Evolutionary conservation across 2,113 vertebrate genomes (phyloP).

Genomic region (Scomber japonicus): DNA sequence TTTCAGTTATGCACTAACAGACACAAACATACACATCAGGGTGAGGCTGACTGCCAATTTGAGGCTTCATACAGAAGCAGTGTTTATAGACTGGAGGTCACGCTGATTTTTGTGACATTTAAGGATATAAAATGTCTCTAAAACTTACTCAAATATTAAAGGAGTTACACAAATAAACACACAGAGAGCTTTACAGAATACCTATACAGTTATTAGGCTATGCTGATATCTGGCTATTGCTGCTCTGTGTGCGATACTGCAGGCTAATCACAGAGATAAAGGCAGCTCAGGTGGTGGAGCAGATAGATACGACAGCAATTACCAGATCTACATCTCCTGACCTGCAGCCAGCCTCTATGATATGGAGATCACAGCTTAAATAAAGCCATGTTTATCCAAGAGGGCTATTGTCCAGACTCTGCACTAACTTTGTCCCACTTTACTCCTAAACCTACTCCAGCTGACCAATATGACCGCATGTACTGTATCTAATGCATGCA

Average conservation of each 20-base stretch:
- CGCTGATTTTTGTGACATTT: not conserved
- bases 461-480: slow-evolving; percentile 32
- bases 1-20: not conserved
- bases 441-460: slow-evolving; percentile 35
- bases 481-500: not conserved
- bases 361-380: slow-evolving; percentile 44
- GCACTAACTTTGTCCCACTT: slow-evolving; percentile 36
- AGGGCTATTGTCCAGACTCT: slow-evolving; percentile 46
- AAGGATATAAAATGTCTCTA: not conserved
- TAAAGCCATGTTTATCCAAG: slow-evolving; percentile 38
- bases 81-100: not conserved
- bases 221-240: slow-evolving; percentile 37
- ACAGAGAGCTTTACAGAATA: not conserved
- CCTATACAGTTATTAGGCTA: slow-evolving; percentile 16
- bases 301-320: slow-evolving; percentile 63
- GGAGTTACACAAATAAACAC: not conserved
- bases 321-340: slow-evolving; percentile 59
- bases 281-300: slow-evolving; percentile 48
- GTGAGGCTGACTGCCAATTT: not conserved
- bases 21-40: not conserved
- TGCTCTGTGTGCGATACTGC: slow-evolving; percentile 33
- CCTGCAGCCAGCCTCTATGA: slow-evolving; percentile 32
- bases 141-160: not conserved
- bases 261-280: slow-evolving; percentile 64
- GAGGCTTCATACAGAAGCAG: not conserved